These are phyloP conservation scores for Redunca redunca DNA, from an alignment of 2,113 vertebrate species.

Conservation along the genomic window DNA sequence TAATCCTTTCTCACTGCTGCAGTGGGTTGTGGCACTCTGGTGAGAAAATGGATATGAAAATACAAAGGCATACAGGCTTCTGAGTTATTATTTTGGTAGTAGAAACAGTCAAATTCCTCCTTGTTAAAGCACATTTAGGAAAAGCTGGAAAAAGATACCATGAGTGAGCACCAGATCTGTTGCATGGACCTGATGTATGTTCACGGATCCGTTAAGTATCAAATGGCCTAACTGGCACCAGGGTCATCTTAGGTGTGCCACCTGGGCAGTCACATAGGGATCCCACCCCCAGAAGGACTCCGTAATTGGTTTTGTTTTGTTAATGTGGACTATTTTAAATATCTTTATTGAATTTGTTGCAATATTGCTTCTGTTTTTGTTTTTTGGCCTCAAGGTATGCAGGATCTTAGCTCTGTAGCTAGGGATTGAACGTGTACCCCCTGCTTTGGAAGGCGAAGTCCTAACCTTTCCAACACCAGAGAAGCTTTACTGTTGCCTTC, in stretches of 20 bases:
- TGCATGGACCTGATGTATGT: not conserved
- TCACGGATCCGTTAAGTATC: not conserved
- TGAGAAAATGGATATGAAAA: slow-evolving; percentile 13
- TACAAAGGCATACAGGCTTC: not conserved
- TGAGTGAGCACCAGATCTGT: not conserved
- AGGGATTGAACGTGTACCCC: not conserved
- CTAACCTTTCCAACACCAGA: not conserved
- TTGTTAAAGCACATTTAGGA: not conserved
- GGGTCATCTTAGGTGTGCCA: not conserved
- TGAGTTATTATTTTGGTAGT: not conserved
- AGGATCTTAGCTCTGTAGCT: not conserved
- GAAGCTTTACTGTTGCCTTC: not conserved
- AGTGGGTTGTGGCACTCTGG: not conserved
- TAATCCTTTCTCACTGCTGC: not conserved
- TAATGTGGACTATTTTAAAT: not conserved
- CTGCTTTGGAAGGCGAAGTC: not conserved
- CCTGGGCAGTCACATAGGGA: not conserved
- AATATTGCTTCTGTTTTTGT: not conserved
- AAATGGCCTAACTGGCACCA: not conserved
- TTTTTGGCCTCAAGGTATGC: not conserved
- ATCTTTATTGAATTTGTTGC: not conserved
- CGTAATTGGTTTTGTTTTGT: not conserved
- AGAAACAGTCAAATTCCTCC: not conserved
- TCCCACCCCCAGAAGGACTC: not conserved
- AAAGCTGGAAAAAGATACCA: not conserved